Evolutionary conservation across 2,888 invertebrate genomes (phyloP).

Genomic region (Perdita meconis): DNA sequence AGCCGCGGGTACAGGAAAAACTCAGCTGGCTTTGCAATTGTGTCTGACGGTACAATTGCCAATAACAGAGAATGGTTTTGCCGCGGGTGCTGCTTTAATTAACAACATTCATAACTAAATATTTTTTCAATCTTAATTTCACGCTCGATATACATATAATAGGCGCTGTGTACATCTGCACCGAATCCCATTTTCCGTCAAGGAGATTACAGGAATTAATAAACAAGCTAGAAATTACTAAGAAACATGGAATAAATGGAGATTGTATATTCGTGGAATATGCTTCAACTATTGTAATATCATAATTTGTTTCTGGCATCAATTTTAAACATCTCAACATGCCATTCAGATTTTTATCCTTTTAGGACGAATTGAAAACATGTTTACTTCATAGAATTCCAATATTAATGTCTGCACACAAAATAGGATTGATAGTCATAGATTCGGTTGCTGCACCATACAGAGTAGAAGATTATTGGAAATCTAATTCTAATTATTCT

Average conservation of each 20-base stretch:
- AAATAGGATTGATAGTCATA: slow-evolving; percentile 88
- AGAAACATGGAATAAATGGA: slow-evolving; percentile 81
- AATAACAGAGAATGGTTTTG: slow-evolving; percentile 85
- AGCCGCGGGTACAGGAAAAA: slow-evolving; percentile 93
- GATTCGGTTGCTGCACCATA: slow-evolving; percentile 91
- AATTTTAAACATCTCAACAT: slow-evolving; percentile 11
- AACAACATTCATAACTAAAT: not conserved
- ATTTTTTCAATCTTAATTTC: not conserved
- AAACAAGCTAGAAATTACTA: slow-evolving; percentile 78
- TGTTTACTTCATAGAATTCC: slow-evolving; percentile 86
- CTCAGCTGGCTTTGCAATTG: slow-evolving; percentile 91
- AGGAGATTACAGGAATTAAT: slow-evolving; percentile 87
- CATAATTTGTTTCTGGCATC: slow-evolving; percentile 17
- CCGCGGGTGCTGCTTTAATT: slow-evolving; percentile 82
- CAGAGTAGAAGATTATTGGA: slow-evolving; percentile 86
- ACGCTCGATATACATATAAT: not conserved
- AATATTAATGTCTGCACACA: slow-evolving; percentile 84
- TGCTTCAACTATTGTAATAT: slow-evolving; percentile 84
- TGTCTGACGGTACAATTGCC: slow-evolving; percentile 88
- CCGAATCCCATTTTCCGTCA: slow-evolving; percentile 91
- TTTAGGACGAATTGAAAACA: slow-evolving; percentile 85
- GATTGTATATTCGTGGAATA: slow-evolving; percentile 89
- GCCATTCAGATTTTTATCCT: slow-evolving; percentile 19
- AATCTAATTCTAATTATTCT: slow-evolving; percentile 84
- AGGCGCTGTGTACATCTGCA: slow-evolving; percentile 90